phyloP scores from a whole-genome alignment of 2,888 invertebrate species.

The Anoplius nigerrimus region DNA sequence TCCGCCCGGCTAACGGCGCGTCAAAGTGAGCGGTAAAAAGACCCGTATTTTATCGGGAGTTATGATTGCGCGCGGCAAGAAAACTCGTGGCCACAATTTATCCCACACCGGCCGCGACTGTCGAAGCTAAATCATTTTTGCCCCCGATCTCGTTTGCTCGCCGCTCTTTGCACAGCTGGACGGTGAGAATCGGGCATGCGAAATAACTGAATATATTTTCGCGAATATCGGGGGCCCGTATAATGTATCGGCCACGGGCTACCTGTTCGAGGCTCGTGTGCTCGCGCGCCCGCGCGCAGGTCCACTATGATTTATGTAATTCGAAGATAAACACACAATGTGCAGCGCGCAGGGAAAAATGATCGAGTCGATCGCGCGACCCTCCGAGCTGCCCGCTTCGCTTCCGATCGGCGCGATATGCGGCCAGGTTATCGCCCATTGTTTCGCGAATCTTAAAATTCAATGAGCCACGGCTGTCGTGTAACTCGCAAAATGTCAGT shows the following conservation, averaged over 20 bases:
- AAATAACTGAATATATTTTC: constrained; percentile 33
- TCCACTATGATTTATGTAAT: constrained; percentile 53
- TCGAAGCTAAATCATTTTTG: constrained; percentile 66
- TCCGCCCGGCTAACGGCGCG: background rate
- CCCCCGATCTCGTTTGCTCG: constrained; percentile 60
- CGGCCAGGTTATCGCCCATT: background rate
- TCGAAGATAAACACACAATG: constrained; percentile 37
- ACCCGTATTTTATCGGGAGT: constrained; percentile 68
- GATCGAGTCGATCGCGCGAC: background rate
- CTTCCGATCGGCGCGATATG: background rate
- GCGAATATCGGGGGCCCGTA: constrained; percentile 47
- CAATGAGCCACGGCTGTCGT: constrained; percentile 13
- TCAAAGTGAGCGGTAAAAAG: constrained; percentile 45
- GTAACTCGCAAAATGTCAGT: constrained; percentile 37
- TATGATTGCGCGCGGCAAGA: constrained; percentile 66
- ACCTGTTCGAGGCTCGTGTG: constrained; percentile 21
- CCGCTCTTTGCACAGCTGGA: constrained; percentile 55
- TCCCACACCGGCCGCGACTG: constrained; percentile 58
- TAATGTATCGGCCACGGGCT: constrained; percentile 36
- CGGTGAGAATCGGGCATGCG: constrained; percentile 51
- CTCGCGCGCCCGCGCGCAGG: constrained; percentile 33
- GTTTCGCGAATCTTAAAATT: background rate
- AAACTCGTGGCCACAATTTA: constrained; percentile 65
- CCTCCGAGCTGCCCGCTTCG: constrained; percentile 3
- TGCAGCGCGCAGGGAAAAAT: constrained; percentile 3